phyloP scores from a whole-genome alignment of 2,888 invertebrate genomes.

The Hydriomena furcata region DNA sequence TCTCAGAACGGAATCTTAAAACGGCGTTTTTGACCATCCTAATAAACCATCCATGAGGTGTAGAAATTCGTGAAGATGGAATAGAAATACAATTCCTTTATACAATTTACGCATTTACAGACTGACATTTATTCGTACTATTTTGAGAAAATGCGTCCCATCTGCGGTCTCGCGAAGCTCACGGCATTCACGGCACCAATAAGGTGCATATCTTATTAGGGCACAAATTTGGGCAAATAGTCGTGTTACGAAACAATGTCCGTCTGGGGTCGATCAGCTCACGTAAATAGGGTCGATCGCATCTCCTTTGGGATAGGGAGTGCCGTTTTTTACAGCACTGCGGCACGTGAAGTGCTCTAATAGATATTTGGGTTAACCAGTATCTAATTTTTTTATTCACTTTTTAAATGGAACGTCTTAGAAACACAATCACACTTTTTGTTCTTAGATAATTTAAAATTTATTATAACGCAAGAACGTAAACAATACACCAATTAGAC shows the following conservation, averaged over 20 bases:
- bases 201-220: no score
- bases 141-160: no score
- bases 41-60: no score
- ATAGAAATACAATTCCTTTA: no score
- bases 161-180: no score
- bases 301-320: conserved; percentile 43
- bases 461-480: conserved; percentile 35
- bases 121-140: no score
- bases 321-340: conserved; percentile 65
- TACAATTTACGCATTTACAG: no score
- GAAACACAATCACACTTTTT: no score
- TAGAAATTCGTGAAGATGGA: no score
- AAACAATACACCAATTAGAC: conserved; percentile 46
- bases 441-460: background rate
- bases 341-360: conserved; percentile 37
- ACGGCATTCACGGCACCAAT: no score
- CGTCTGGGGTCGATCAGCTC: conserved; percentile 70
- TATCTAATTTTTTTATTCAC: background rate
- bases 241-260: no score
- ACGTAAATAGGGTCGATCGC: conserved; percentile 57
- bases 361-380: conserved; percentile 1
- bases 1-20: conserved; percentile 39
- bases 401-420: background rate
- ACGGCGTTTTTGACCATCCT: conserved; percentile 66
- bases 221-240: no score